Conservation (phyloP, 2,113 vertebrate genomes). For the Lynx canadensis region DNA sequence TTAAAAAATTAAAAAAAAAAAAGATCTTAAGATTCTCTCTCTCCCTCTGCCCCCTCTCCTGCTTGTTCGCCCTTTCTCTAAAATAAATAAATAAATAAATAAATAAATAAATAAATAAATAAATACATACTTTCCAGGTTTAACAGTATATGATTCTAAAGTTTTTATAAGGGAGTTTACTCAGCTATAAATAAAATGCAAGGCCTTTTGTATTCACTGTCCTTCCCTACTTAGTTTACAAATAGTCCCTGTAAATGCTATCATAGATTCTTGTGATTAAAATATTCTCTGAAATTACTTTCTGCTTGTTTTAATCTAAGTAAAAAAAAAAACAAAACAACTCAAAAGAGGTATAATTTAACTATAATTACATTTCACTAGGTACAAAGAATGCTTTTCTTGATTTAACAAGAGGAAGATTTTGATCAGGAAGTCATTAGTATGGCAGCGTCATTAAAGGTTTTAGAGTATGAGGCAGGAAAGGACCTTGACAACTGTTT, state of each 20-base stretch:
- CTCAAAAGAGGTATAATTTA: background rate
- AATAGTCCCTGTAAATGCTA: background rate
- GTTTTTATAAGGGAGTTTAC: background rate
- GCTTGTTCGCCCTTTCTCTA: too few species aligned
- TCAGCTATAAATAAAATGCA: background rate
- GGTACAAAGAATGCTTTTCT: background rate
- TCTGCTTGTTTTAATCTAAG: background rate
- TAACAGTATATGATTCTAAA: constrained; percentile 6
- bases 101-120: too few species aligned
- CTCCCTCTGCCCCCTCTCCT: too few species aligned
- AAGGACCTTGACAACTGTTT: constrained; percentile 39
- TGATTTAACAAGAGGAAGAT: constrained; percentile 44
- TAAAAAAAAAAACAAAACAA: background rate
- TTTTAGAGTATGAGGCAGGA: constrained; percentile 34
- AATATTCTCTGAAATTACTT: constrained; percentile 38
- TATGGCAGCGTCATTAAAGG: background rate
- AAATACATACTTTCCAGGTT: background rate
- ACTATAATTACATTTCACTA: constrained; percentile 23
- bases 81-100: too few species aligned
- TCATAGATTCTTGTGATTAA: background rate
- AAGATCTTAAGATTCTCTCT: background rate
- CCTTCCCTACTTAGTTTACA: background rate
- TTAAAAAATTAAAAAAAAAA: too few species aligned
- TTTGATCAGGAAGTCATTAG: constrained; percentile 32
- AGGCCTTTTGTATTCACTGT: background rate